Percentiles rank a stretch among this genome's conserved stretches.
These are phyloP conservation scores for Meandrusa payeni DNA, from an alignment of 2,888 invertebrate species.

Conservation along the genomic window DNA sequence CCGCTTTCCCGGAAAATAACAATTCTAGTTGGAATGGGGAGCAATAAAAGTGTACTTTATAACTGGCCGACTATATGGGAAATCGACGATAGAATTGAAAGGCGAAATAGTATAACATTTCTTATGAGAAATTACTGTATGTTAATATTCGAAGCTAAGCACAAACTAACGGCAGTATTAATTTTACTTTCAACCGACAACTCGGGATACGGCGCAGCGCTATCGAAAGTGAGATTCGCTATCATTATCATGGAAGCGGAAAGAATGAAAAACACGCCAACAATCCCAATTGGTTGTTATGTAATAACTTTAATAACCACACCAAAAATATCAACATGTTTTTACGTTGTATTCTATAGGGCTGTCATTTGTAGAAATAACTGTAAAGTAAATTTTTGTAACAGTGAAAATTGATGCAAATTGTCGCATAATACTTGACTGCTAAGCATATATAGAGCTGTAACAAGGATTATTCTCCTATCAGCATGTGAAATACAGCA, in stretches of 20 bases:
- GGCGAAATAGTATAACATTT: too few relatives aligned
- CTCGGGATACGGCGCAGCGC: conserved; percentile 6
- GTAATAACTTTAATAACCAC: conserved; percentile 24
- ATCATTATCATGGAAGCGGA: conserved; percentile 37
- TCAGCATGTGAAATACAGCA: too few relatives aligned
- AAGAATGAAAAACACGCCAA: conserved; percentile 32
- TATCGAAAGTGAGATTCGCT: conserved; percentile 48
- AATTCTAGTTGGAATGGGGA: background rate
- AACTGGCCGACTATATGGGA: conserved; percentile 1
- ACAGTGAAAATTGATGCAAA: too few relatives aligned
- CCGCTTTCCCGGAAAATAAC: conserved; percentile 4
- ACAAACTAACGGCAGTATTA: conserved; percentile 39
- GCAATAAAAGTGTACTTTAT: conserved; percentile 17
- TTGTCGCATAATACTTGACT: too few relatives aligned
- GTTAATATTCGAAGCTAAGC: background rate
- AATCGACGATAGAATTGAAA: too few relatives aligned
- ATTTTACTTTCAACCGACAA: conserved; percentile 30
- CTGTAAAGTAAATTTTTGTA: background rate
- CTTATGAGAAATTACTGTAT: background rate
- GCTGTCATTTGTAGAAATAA: background rate
- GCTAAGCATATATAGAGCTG: too few relatives aligned
- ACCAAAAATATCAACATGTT: background rate
- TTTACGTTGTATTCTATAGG: conserved; percentile 10
- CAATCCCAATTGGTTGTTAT: conserved; percentile 27
- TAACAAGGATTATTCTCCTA: too few relatives aligned